These are phyloP conservation scores for Coryphaenoides rupestris DNA, from an alignment of 2,113 vertebrate genomes.

Conservation along the genomic window DNA sequence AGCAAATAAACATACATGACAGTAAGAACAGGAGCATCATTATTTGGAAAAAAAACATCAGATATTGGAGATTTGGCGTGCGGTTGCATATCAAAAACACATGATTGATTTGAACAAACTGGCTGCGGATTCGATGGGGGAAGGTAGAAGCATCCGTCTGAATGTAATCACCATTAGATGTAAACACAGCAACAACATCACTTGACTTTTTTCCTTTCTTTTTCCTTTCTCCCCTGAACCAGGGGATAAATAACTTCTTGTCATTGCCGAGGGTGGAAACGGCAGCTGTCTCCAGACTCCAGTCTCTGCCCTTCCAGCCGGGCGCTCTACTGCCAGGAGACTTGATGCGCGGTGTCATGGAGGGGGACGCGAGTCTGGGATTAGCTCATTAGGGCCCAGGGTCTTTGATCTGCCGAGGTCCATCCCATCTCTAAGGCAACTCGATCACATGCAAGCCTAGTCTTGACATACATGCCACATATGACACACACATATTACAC, in stretches of 20 bases:
- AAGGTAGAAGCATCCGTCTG: background rate
- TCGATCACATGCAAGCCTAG: conserved; percentile 51
- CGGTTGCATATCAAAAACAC: too few relatives aligned
- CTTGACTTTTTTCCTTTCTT: conserved; percentile 20
- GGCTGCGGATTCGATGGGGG: background rate
- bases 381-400: conserved; percentile 60
- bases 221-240: conserved; percentile 25
- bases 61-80: too few relatives aligned
- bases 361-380: conserved; percentile 53
- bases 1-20: too few relatives aligned
- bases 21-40: too few relatives aligned
- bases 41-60: too few relatives aligned
- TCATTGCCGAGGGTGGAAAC: conserved; percentile 42
- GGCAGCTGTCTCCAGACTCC: conserved; percentile 62
- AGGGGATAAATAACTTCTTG: conserved; percentile 33
- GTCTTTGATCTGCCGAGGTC: conserved; percentile 60
- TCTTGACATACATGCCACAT: conserved; percentile 26
- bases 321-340: conserved; percentile 14
- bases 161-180: background rate
- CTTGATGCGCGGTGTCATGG: conserved; percentile 42
- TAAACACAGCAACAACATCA: conserved; percentile 23
- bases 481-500: background rate
- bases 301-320: conserved; percentile 18
- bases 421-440: conserved; percentile 59
- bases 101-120: background rate